These are phyloP conservation scores for Setophaga petechia DNA, from an alignment of 2,113 vertebrate genomes.

Conservation along the genomic window DNA sequence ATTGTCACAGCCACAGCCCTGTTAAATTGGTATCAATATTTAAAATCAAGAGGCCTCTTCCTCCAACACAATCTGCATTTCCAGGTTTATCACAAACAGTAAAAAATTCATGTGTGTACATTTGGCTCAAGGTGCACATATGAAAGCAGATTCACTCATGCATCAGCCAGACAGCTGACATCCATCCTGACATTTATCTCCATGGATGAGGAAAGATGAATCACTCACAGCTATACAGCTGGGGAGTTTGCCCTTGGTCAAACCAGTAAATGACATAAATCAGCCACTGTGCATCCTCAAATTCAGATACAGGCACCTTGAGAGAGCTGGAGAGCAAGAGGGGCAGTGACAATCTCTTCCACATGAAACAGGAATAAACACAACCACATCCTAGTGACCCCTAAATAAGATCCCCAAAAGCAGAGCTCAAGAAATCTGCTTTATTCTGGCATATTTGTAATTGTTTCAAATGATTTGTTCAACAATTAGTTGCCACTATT, in stretches of 20 bases:
- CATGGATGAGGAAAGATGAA: not conserved
- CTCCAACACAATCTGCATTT: not conserved
- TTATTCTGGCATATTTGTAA: not conserved
- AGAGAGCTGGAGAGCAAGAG: not conserved
- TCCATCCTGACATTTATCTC: not conserved
- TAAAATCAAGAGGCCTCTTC: not conserved
- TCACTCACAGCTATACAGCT: not conserved
- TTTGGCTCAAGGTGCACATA: not conserved
- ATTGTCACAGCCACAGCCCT: not conserved
- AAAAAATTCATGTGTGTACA: not conserved
- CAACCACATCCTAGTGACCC: not conserved
- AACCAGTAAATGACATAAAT: not conserved
- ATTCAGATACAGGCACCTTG: not conserved
- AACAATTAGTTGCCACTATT: not conserved
- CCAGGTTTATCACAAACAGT: not conserved
- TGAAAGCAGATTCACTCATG: not conserved
- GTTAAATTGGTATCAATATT: not conserved
- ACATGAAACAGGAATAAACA: not conserved
- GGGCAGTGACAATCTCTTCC: not conserved
- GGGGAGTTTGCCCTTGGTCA: slow-evolving; percentile 4
- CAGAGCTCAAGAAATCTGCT: not conserved
- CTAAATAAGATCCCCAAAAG: not conserved
- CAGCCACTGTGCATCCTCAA: not conserved
- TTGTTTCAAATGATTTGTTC: not conserved
- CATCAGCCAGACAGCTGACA: not conserved